Conservation (phyloP, 2,888 invertebrate genomes). For the Glaucopsyche alexis region DNA sequence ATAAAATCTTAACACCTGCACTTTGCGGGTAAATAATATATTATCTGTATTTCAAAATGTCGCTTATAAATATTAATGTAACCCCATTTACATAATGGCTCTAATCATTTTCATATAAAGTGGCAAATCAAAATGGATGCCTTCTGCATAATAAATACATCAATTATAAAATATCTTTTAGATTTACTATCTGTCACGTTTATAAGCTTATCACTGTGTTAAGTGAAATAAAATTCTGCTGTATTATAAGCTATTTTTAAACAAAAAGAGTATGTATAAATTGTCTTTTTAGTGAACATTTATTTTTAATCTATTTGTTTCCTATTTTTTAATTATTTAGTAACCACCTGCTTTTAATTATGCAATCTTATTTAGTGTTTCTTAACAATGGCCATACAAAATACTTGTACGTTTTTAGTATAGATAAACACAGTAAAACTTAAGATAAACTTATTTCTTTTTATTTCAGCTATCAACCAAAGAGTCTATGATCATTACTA, state of each 20-base stretch:
- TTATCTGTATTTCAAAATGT: conserved; percentile 18
- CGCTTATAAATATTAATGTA: conserved; percentile 18
- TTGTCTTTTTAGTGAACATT: too few relatives aligned
- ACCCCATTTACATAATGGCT: conserved; percentile 22
- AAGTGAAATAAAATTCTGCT: conserved; percentile 4
- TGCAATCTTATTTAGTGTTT: too few relatives aligned
- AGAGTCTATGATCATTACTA: too few relatives aligned
- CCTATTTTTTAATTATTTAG: too few relatives aligned
- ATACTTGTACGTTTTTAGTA: too few relatives aligned
- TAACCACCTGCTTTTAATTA: too few relatives aligned
- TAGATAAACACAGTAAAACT: too few relatives aligned
- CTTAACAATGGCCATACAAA: too few relatives aligned
- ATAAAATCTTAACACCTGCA: conserved; percentile 19
- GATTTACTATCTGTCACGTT: conserved; percentile 8
- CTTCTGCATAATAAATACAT: conserved; percentile 23
- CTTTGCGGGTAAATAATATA: background rate
- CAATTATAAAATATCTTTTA: conserved; percentile 9
- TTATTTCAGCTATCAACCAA: too few relatives aligned
- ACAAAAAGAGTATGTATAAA: too few relatives aligned
- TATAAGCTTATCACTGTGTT: conserved; percentile 14
- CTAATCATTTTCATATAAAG: conserved; percentile 15
- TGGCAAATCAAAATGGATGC: conserved; percentile 19
- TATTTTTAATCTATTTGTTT: too few relatives aligned
- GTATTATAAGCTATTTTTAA: background rate
- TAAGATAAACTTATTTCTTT: too few relatives aligned